Evolutionary conservation across 2,888 invertebrate genomes (phyloP).

Genomic region (Choristoneura rosaceana): DNA sequence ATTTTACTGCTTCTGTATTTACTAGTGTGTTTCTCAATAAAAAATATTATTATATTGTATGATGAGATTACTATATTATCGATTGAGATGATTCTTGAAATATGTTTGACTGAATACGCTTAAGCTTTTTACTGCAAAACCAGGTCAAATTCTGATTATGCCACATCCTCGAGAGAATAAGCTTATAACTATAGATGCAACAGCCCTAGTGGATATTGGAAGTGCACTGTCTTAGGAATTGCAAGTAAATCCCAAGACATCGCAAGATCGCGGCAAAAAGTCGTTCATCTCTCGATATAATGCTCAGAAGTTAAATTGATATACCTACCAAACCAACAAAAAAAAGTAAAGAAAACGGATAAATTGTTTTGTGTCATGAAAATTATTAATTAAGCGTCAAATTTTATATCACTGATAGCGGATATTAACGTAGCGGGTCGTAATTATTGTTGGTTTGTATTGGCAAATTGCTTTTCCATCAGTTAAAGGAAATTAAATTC

Average conservation of each 20-base stretch:
- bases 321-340: background rate
- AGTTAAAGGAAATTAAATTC: background rate
- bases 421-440: background rate
- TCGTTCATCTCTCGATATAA: background rate
- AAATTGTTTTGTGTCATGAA: background rate
- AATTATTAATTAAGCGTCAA: background rate
- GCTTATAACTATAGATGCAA: background rate
- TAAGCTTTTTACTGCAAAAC: too few species aligned
- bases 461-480: background rate
- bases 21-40: too few species aligned
- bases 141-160: too few species aligned
- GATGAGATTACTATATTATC: too few species aligned
- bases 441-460: background rate
- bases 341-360: background rate
- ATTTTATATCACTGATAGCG: background rate
- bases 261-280: background rate
- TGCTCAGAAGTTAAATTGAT: background rate
- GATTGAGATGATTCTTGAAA: too few species aligned
- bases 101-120: too few species aligned
- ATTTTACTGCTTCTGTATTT: too few species aligned
- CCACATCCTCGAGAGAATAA: too few species aligned
- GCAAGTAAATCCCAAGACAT: conserved; percentile 3
- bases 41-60: too few species aligned
- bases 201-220: conserved; percentile 6
- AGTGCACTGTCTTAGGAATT: background rate